Evolutionary conservation across 2,888 invertebrate species (phyloP).

Genomic region (Acanthacorydalis orientalis): DNA sequence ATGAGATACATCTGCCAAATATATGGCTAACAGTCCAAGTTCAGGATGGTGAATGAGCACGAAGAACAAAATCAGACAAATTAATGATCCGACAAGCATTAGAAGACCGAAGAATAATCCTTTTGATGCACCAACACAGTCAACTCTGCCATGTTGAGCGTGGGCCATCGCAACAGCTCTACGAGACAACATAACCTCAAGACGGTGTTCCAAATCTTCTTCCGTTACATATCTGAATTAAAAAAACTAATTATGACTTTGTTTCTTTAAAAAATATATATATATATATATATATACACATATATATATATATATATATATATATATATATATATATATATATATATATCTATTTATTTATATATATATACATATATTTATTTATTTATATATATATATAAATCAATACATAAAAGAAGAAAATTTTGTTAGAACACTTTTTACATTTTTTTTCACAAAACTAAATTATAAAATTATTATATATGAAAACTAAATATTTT

Average conservation of each 20-base stretch:
- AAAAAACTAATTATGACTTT: too few species aligned
- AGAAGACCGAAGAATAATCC: conserved; percentile 84
- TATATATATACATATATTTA: too few species aligned
- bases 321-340: too few species aligned
- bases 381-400: too few species aligned
- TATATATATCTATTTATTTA: too few species aligned
- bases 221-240: conserved; percentile 42
- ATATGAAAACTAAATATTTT: too few species aligned
- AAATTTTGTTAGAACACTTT: not conserved
- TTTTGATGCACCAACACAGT: conserved; percentile 89
- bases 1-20: conserved; percentile 82
- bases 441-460: too few species aligned
- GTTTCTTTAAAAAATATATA: too few species aligned
- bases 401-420: too few species aligned
- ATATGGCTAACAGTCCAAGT: conserved; percentile 70
- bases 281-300: too few species aligned
- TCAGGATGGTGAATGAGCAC: conserved; percentile 78
- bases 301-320: too few species aligned
- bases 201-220: conserved; percentile 73
- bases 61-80: conserved; percentile 90
- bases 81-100: conserved; percentile 75
- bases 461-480: too few species aligned
- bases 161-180: conserved; percentile 75
- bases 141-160: conserved; percentile 69
- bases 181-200: conserved; percentile 75